These are phyloP conservation scores for Laothoe populi DNA, from an alignment of 2,888 invertebrate species.

Conservation along the genomic window DNA sequence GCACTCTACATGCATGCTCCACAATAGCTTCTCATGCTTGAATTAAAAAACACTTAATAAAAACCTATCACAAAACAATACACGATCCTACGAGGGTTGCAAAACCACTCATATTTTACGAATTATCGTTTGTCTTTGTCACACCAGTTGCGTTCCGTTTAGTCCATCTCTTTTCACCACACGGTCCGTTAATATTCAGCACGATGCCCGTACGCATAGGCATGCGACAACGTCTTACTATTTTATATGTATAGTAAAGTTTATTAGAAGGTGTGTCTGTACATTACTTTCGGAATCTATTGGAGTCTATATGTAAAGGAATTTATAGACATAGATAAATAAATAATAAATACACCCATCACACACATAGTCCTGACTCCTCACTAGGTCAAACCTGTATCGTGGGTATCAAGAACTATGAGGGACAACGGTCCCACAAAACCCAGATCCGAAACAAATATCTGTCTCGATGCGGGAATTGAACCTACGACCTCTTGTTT, in stretches of 20 bases:
- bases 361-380: too few relatives aligned
- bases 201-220: neutral
- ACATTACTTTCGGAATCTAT: too few relatives aligned
- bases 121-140: neutral
- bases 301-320: too few relatives aligned
- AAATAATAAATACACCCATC: too few relatives aligned
- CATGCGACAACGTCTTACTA: conserved; percentile 19
- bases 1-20: too few relatives aligned
- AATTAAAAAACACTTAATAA: neutral
- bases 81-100: conserved; percentile 10
- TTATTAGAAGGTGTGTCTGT: conserved; percentile 2
- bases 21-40: neutral
- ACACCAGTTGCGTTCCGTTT: neutral
- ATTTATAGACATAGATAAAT: too few relatives aligned
- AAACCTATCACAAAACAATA: neutral
- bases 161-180: neutral
- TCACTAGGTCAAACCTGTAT: too few relatives aligned
- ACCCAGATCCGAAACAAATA: too few relatives aligned
- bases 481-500: too few relatives aligned
- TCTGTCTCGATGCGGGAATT: too few relatives aligned
- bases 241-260: neutral
- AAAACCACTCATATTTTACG: conserved; percentile 11
- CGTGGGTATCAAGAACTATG: too few relatives aligned
- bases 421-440: too few relatives aligned
- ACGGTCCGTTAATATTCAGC: conserved; percentile 8